A percentile compares a stretch with the other conserved stretches of the same genome.
Conservation (phyloP, 2,113 vertebrate genomes). For the Terrapene triunguis region DNA sequence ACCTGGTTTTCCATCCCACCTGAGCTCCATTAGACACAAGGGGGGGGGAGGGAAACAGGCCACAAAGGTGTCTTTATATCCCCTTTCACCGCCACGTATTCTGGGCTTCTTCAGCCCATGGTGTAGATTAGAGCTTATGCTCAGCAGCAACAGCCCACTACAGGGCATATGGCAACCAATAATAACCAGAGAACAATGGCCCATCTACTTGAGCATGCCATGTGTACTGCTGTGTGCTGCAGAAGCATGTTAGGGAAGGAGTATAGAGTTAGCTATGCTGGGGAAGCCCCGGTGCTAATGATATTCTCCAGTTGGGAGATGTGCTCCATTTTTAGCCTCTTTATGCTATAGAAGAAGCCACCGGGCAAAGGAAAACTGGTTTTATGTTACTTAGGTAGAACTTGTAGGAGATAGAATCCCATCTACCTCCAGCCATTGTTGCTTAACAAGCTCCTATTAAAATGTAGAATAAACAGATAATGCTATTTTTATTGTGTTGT, state of each 20-base stretch:
- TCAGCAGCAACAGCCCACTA: neutral
- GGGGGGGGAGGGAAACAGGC: neutral
- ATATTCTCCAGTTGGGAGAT: neutral
- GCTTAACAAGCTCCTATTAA: neutral
- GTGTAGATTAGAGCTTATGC: neutral
- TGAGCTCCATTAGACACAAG: rapidly evolving
- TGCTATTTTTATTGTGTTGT: neutral
- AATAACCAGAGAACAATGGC: neutral
- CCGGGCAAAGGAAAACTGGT: neutral
- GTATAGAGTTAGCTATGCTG: neutral
- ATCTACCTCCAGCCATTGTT: neutral
- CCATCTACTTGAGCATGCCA: too few relatives aligned
- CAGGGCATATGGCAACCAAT: neutral
- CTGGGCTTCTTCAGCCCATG: neutral
- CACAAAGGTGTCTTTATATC: neutral
- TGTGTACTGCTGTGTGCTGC: neutral
- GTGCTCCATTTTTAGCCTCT: neutral
- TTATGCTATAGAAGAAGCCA: neutral
- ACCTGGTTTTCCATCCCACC: neutral
- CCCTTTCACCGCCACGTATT: neutral
- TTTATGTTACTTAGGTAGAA: neutral
- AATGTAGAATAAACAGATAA: neutral
- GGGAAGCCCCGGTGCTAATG: neutral
- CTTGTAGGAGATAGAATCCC: neutral
- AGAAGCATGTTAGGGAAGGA: neutral